These are phyloP conservation scores for Ectobius pallidus DNA, from an alignment of 2,888 invertebrate species.

Conservation along the genomic window DNA sequence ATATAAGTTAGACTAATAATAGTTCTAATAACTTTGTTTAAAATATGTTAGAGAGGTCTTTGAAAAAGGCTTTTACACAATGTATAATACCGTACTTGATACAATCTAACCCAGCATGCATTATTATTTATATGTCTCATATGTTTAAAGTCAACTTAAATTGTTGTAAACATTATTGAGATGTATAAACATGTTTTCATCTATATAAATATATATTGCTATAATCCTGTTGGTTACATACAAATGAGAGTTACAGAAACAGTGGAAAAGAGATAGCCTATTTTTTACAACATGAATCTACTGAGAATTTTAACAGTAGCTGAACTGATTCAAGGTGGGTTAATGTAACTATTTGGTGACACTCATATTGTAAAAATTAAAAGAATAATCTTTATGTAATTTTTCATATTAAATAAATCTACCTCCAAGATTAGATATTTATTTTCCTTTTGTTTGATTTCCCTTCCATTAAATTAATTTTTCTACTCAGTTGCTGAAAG, in stretches of 20 bases:
- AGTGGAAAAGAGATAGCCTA: constrained; percentile 15
- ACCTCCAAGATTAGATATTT: constrained; percentile 54
- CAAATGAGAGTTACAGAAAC: not conserved
- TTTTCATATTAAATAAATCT: constrained; percentile 55
- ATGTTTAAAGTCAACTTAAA: constrained; percentile 21
- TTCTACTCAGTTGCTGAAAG: too few species aligned
- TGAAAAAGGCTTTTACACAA: constrained; percentile 12
- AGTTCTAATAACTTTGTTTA: constrained; percentile 16
- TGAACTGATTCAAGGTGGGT: not conserved
- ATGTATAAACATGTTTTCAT: constrained; percentile 29
- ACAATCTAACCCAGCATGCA: constrained; percentile 21
- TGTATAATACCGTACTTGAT: constrained; percentile 18
- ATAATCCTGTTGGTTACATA: constrained; percentile 22
- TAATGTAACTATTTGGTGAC: constrained; percentile 21
- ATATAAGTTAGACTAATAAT: constrained; percentile 23
- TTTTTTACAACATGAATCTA: constrained; percentile 25
- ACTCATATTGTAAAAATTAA: constrained; percentile 39
- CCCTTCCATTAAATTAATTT: too few species aligned
- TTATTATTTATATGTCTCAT: constrained; percentile 25
- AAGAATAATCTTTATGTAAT: constrained; percentile 41
- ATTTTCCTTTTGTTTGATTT: constrained; percentile 18
- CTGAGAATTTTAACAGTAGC: constrained; percentile 21
- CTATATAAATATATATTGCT: constrained; percentile 29
- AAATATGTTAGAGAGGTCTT: constrained; percentile 13
- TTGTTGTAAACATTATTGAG: constrained; percentile 21